These are phyloP conservation scores for Arvicanthis niloticus DNA, from an alignment of 2,113 vertebrate species.

Conservation along the genomic window DNA sequence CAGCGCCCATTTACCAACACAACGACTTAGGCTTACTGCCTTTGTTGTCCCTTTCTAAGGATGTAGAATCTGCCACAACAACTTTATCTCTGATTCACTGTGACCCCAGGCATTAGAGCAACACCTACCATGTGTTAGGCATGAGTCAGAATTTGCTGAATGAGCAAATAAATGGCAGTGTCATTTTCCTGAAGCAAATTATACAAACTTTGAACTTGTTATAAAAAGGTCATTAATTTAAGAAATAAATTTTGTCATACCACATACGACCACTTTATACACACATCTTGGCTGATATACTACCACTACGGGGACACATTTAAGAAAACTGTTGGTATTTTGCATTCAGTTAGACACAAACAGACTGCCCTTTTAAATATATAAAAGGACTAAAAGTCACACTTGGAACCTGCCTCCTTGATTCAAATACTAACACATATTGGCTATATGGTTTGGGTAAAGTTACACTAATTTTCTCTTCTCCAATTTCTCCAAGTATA, in stretches of 20 bases:
- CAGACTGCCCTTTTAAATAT: constrained; percentile 25
- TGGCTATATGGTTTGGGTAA: constrained; percentile 42
- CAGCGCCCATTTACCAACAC: constrained; percentile 29
- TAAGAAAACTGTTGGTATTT: constrained; percentile 42
- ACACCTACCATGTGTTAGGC: neutral
- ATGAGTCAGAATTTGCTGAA: constrained; percentile 50
- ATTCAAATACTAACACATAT: constrained; percentile 48
- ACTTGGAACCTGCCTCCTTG: neutral
- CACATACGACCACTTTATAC: neutral
- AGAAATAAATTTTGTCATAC: constrained; percentile 44
- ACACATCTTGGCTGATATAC: neutral
- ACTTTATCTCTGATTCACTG: constrained; percentile 20
- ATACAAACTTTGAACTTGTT: constrained; percentile 36
- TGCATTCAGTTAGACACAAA: constrained; percentile 44
- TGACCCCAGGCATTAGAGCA: neutral
- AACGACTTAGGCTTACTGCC: neutral
- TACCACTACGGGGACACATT: neutral
- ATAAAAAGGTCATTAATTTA: constrained; percentile 27
- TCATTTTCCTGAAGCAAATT: constrained; percentile 59
- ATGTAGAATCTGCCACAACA: neutral
- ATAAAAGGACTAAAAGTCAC: constrained; percentile 48
- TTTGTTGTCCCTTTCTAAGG: neutral
- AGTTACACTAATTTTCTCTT: constrained; percentile 32
- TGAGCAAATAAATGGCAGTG: constrained; percentile 41
- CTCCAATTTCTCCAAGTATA: constrained; percentile 57